Evolutionary conservation across 2,888 invertebrate genomes (phyloP).

Genomic region (Oscheius sp.): DNA sequence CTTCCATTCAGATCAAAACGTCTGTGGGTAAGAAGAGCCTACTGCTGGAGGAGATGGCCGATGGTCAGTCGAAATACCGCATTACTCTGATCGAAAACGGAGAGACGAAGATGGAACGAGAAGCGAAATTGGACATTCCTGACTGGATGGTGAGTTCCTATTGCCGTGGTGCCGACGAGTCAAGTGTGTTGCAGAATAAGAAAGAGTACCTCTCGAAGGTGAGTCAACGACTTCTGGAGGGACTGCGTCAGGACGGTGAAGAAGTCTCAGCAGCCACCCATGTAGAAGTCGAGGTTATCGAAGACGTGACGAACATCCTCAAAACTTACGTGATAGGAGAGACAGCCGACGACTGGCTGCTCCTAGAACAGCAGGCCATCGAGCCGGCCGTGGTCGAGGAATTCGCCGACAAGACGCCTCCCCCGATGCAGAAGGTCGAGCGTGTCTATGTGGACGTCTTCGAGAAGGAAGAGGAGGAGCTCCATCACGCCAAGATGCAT

Average conservation of each 20-base stretch:
- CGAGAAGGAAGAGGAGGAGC: constrained; percentile 57
- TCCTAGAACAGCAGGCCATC: constrained; percentile 44
- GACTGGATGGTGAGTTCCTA: constrained; percentile 62
- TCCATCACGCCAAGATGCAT: constrained; percentile 60
- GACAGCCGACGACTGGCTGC: constrained; percentile 62
- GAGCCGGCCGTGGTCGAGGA: constrained; percentile 52
- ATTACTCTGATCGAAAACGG: constrained; percentile 69
- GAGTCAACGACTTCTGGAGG: constrained; percentile 53
- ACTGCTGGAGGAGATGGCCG: constrained; percentile 62
- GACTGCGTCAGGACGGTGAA: constrained; percentile 58
- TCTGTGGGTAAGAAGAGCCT: constrained; percentile 65
- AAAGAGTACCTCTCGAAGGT: constrained; percentile 62
- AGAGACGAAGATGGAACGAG: constrained; percentile 66
- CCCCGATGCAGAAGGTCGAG: constrained; percentile 55
- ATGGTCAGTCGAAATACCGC: constrained; percentile 59
- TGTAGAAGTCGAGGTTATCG: constrained; percentile 70
- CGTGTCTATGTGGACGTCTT: constrained; percentile 67
- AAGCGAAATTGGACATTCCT: constrained; percentile 67
- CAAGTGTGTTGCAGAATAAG: constrained; percentile 52
- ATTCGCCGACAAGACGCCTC: constrained; percentile 56
- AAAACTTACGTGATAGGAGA: constrained; percentile 72
- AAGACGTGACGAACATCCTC: constrained; percentile 71
- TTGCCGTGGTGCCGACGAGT: not conserved
- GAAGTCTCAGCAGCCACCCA: constrained; percentile 66
- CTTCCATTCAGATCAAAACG: constrained; percentile 62